These are phyloP conservation scores for Tapera naevia DNA, from an alignment of 2,797 vertebrate genomes.

Conservation along the genomic window DNA sequence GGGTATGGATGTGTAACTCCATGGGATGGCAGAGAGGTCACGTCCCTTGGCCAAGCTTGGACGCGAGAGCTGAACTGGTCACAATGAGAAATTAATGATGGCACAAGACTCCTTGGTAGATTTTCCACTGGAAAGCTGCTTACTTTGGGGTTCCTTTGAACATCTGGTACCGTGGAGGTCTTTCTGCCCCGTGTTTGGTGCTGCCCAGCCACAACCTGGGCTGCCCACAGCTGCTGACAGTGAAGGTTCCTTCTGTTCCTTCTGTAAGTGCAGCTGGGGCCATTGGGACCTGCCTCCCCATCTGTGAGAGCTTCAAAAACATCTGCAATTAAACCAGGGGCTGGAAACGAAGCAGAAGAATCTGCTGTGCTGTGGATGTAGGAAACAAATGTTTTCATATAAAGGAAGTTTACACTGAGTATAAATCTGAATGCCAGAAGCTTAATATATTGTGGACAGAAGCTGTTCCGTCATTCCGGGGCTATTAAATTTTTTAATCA, in stretches of 20 bases:
- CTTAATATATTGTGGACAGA: conserved; percentile 47
- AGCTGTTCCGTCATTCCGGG: conserved; percentile 51
- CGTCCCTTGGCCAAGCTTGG: not conserved
- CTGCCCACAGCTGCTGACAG: not conserved
- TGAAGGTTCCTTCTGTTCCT: not conserved
- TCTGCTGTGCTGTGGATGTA: not conserved
- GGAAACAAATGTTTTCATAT: conserved; percentile 33
- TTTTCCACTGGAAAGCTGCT: not conserved
- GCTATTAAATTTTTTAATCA: conserved; percentile 78
- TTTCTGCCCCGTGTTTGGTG: accelerated
- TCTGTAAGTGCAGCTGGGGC: accelerated
- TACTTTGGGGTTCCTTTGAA: not conserved
- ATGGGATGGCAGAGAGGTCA: not conserved
- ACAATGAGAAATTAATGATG: accelerated
- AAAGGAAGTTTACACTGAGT: not conserved
- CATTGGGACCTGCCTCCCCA: not conserved
- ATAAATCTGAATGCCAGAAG: conserved; percentile 11
- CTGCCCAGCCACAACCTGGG: not conserved
- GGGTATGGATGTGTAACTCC: not conserved
- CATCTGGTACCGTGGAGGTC: accelerated
- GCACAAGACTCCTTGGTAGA: accelerated
- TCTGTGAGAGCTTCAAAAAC: not conserved
- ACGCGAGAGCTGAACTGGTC: accelerated
- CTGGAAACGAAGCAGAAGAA: conserved; percentile 1
- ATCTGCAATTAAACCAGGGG: not conserved